Evolutionary conservation across 64 coral and sea anemone genomes (phyloP), one percentile per base, ranked within the genome.

Genomic region (Montipora capricornis): DNA sequence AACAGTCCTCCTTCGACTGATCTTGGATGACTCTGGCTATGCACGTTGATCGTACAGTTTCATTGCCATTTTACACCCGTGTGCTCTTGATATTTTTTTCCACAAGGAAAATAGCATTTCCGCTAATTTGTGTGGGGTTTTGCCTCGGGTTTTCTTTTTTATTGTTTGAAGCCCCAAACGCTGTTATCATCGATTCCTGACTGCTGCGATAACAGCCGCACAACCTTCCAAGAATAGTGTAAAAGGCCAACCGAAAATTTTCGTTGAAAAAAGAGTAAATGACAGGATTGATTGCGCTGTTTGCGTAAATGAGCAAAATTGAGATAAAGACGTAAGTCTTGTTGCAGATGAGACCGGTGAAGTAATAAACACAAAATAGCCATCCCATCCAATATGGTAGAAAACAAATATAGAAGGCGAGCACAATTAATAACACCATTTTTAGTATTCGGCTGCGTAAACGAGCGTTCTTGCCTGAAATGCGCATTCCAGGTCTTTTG

Each of bases 341-440:
- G 16, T 76, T 82, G 50, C 70, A 88, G 14, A 74, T 92, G 8
- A 76, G 69, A 24, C 84, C 52, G 29, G 68, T 86, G 2, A 6
- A 55, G 50, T 49, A 45, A 59, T 93, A 93, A 7, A 84, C 87
- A 26, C 92, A 93, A 48, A 67, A 93, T 3, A 97, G 76, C 50
- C 93, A 95, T 6, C 89, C 59, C 2, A 95, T 82, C 96, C 93
- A 97, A n/a, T 95, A 97, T 5, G 96, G 96, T 3, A 97, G 89
- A 90, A 94, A 95, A 14, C 96, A 97, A 14, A 69, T 48, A 44
- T 68, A 88, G 24, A 97, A 97, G 6, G 93, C 66, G 6, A 92
- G 9, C 3, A 97, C 75, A 0, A 97, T 91, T 13, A 82, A 50
- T 9, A 84, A 49, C 3, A 97, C 80, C 96, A 95, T 97, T 26